phyloP scores from a whole-genome alignment of 2,113 vertebrate species.

The Steatornis caripensis region DNA sequence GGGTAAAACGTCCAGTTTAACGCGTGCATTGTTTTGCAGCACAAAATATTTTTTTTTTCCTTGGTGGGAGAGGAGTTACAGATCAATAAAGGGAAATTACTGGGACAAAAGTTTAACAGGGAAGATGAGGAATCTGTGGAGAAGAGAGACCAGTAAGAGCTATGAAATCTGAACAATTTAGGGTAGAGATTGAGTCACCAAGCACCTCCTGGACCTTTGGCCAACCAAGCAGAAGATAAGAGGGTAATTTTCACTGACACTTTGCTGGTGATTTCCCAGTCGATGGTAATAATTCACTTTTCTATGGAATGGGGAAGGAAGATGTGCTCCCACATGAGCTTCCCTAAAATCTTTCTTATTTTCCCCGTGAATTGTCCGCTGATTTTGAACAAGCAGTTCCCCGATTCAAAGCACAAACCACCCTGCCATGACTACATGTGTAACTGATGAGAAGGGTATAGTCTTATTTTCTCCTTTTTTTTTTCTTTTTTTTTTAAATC shows the following conservation, averaged over 20 bases:
- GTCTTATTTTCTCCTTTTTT: neutral
- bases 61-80: neutral
- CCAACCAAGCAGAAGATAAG: neutral
- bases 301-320: neutral
- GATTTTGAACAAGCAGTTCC: neutral
- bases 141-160: neutral
- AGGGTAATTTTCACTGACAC: neutral
- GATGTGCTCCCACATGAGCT: neutral
- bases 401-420: neutral
- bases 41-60: neutral
- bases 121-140: neutral
- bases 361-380: neutral
- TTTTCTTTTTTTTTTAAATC: neutral
- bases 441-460: conserved; percentile 7
- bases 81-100: neutral
- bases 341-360: neutral
- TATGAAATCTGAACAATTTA: neutral
- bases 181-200: neutral
- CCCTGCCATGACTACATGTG: neutral
- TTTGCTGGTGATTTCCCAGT: neutral
- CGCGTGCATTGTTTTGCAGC: neutral
- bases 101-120: neutral
- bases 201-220: neutral
- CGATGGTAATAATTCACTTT: neutral
- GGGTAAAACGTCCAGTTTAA: neutral